A percentile compares a stretch with the other conserved stretches of the same genome.
Conservation (phyloP, 2,888 invertebrate genomes). For the Stratiomys singularior region DNA sequence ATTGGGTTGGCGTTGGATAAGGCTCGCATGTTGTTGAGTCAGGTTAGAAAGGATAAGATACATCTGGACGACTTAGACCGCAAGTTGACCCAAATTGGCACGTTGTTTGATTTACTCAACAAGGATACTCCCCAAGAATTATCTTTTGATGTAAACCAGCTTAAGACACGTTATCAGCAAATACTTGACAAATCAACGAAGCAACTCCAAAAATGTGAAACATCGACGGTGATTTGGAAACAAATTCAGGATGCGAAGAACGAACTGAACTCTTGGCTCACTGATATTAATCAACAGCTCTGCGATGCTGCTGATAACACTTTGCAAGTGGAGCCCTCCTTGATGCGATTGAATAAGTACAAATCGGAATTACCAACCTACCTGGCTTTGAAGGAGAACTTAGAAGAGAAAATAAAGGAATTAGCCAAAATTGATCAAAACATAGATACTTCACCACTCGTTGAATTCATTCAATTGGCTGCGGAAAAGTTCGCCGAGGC, state of each 20-base stretch:
- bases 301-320: conserved; percentile 80
- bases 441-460: too few species aligned
- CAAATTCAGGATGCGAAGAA: conserved; percentile 89
- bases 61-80: conserved; percentile 81
- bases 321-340: conserved; percentile 83
- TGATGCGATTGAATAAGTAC: conserved; percentile 82
- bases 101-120: conserved; percentile 64
- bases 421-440: conserved; percentile 75
- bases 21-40: conserved; percentile 79
- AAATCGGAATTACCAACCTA: conserved; percentile 86
- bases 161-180: conserved; percentile 77
- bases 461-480: too few species aligned
- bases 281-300: conserved; percentile 81
- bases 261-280: conserved; percentile 85
- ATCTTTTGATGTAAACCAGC: conserved; percentile 66
- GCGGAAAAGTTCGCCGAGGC: conserved; percentile 67
- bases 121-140: conserved; percentile 69
- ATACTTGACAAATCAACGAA: conserved; percentile 77
- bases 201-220: conserved; percentile 83
- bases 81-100: conserved; percentile 69
- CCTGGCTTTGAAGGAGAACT: conserved; percentile 78
- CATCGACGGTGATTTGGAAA: conserved; percentile 91
- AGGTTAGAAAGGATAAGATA: conserved; percentile 78
- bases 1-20: conserved; percentile 78
- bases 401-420: conserved; percentile 82